Percentiles rank a stretch among this genome's conserved stretches.
phyloP scores from a whole-genome alignment of 2,797 vertebrate species.

The Myiotriccus ornatus region DNA sequence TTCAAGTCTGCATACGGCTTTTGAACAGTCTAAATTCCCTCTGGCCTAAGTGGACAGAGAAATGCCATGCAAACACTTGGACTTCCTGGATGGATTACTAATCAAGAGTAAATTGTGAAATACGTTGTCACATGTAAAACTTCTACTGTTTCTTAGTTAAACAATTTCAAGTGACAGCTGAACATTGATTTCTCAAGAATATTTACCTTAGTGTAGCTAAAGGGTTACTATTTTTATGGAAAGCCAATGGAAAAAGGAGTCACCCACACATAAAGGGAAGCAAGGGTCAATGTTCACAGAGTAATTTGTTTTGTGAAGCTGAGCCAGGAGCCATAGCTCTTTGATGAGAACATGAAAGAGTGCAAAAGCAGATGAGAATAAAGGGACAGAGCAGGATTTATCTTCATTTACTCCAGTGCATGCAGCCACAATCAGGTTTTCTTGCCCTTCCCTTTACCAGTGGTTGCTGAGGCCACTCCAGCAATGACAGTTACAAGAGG shows the following conservation, averaged over 20 bases:
- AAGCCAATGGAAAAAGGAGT: not conserved
- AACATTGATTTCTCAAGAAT: not conserved
- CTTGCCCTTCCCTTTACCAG: not conserved
- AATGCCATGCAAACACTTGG: not conserved
- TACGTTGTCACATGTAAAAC: not conserved
- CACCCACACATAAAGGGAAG: not conserved
- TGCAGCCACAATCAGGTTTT: not conserved
- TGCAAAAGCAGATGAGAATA: not conserved
- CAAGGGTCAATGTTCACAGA: not conserved
- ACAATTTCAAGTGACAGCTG: not conserved
- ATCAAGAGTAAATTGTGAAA: not conserved
- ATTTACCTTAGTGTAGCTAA: not conserved
- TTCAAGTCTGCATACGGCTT: not conserved
- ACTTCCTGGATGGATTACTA: not conserved
- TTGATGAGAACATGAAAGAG: slow-evolving; percentile 33
- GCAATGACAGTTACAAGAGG: not conserved
- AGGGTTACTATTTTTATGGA: not conserved
- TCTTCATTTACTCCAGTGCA: not conserved
- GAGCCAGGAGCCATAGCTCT: slow-evolving; percentile 5
- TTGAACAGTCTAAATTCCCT: not conserved
- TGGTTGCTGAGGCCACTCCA: not conserved
- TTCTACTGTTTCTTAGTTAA: not conserved
- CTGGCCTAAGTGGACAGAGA: not conserved
- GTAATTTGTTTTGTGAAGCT: not conserved
- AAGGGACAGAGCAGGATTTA: not conserved